phyloP scores from a whole-genome alignment of 92 coral and sea anemone species.

The Diadumene lineata region DNA sequence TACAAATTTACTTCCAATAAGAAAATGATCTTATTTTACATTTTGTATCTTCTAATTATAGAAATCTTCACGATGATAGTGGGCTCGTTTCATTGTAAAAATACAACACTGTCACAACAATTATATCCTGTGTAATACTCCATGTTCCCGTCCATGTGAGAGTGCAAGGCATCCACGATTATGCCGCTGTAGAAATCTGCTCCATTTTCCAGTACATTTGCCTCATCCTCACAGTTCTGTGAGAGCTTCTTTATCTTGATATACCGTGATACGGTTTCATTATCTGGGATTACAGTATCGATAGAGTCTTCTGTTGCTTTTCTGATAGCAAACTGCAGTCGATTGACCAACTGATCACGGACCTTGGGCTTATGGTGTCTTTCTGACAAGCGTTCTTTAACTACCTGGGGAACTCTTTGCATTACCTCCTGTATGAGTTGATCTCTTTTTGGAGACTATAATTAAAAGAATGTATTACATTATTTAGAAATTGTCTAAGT shows the following conservation, averaged over 20 bases:
- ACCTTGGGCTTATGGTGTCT: not conserved
- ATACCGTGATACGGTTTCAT: conserved; percentile 11
- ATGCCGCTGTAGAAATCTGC: not conserved
- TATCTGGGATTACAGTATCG: conserved; percentile 25
- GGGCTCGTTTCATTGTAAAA: not conserved
- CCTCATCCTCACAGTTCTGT: not conserved
- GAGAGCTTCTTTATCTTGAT: conserved; percentile 26
- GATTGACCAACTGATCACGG: not conserved
- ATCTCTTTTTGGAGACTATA: conserved; percentile 27
- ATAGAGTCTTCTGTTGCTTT: conserved; percentile 26
- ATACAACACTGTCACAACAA: conserved; percentile 14
- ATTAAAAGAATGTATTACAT: not conserved
- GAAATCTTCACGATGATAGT: no score
- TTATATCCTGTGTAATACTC: not conserved
- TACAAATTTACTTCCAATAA: no score
- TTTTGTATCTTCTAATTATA: no score
- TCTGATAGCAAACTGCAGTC: conserved; percentile 30
- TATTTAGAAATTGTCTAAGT: no score
- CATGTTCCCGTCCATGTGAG: not conserved
- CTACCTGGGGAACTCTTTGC: not conserved
- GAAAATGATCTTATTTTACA: no score
- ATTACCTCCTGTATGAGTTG: not conserved
- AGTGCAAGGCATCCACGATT: conserved; percentile 12
- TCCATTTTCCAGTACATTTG: not conserved
- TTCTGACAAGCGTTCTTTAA: conserved; percentile 7